phyloP scores from a whole-genome alignment of 2,797 vertebrate genomes.

The Gorsachius magnificus region DNA sequence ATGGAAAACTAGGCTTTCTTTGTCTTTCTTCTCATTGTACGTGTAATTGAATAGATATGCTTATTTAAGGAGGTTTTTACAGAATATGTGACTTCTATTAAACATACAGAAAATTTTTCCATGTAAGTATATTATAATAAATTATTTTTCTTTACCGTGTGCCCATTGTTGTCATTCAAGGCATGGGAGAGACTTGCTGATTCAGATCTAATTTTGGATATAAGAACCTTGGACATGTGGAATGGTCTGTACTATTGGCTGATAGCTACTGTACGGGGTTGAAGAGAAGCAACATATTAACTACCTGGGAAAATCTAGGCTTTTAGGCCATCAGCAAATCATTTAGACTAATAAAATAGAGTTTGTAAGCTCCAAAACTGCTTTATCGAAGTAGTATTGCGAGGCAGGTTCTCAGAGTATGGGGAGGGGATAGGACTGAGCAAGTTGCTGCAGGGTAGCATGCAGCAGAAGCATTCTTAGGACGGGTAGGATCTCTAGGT shows the following conservation, averaged over 20 bases:
- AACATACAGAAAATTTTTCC: neutral
- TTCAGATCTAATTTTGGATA: neutral
- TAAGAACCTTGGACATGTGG: neutral
- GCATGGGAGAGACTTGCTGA: neutral
- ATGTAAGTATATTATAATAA: neutral
- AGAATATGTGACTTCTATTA: neutral
- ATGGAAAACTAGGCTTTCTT: neutral
- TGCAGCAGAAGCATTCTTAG: neutral
- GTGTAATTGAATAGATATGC: neutral
- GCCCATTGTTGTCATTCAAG: neutral
- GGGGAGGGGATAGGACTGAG: neutral
- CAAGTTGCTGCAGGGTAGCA: neutral
- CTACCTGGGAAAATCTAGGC: neutral
- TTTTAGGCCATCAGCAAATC: neutral
- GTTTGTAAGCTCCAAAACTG: neutral
- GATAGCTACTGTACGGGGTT: neutral
- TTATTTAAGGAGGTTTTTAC: neutral
- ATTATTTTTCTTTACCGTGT: neutral
- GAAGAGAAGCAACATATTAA: neutral
- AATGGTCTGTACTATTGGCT: neutral
- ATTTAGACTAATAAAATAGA: neutral
- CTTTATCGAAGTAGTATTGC: neutral
- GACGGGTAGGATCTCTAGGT: neutral
- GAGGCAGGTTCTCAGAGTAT: neutral
- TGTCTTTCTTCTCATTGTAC: neutral